phyloP scores from a whole-genome alignment of 2,797 vertebrate species.

The Atherinosoma microstoma region DNA sequence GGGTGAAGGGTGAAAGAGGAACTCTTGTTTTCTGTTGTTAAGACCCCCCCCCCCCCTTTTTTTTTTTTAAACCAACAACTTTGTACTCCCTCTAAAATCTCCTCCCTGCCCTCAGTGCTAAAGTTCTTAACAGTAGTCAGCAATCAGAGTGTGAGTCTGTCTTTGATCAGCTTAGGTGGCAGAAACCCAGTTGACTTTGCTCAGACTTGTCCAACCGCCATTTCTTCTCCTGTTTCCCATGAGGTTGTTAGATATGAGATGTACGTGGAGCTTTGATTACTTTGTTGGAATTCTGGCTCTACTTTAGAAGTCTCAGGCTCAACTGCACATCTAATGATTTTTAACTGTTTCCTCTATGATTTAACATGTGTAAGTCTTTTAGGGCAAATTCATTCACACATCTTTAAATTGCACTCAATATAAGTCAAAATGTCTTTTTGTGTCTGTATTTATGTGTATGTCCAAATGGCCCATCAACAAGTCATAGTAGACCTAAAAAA shows the following conservation, averaged over 20 bases:
- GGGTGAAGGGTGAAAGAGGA: conserved; percentile 39
- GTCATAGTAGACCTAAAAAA: no score
- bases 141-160: conserved; percentile 28
- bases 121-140: conserved; percentile 52
- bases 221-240: conserved; percentile 32
- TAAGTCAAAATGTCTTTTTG: background rate
- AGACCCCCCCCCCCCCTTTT: conserved; percentile 13
- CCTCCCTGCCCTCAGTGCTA: conserved; percentile 10
- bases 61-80: conserved; percentile 24
- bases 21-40: conserved; percentile 32
- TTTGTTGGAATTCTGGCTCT: conserved; percentile 58
- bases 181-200: conserved; percentile 58
- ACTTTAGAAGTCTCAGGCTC: conserved; percentile 48
- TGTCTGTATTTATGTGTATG: no score
- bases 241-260: conserved; percentile 38
- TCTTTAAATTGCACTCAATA: conserved; percentile 7
- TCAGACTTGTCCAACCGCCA: conserved; percentile 61
- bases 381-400: conserved; percentile 10
- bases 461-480: no score
- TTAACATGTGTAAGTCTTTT: conserved; percentile 28
- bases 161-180: conserved; percentile 72
- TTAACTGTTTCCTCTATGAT: conserved; percentile 21
- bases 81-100: background rate
- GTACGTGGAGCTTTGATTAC: conserved; percentile 61
- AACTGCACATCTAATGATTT: conserved; percentile 49